These are phyloP conservation scores for Mythimna albipuncta DNA, from an alignment of 2,888 invertebrate species.

Conservation along the genomic window DNA sequence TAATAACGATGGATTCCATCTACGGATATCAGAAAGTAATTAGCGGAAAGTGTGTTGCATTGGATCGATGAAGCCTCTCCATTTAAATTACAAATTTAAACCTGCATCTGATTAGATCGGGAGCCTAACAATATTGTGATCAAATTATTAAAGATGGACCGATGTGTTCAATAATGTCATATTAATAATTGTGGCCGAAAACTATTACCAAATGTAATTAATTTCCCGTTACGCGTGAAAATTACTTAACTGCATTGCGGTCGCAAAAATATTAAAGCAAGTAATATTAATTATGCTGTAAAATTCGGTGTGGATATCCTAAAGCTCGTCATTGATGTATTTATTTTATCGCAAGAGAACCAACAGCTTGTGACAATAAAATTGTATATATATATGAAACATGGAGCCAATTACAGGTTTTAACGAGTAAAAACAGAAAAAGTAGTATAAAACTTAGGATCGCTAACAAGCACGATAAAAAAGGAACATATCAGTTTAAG, in stretches of 20 bases:
- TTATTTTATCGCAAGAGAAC: no score
- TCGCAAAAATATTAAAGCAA: slow-evolving; percentile 15
- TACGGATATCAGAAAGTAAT: neutral
- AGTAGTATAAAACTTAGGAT: no score
- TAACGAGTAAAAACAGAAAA: no score
- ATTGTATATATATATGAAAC: no score
- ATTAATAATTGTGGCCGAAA: slow-evolving; percentile 10
- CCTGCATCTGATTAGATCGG: neutral
- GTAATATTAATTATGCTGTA: neutral
- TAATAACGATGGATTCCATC: neutral
- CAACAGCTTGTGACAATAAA: no score
- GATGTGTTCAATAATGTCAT: neutral
- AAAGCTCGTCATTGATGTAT: neutral
- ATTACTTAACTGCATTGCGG: slow-evolving; percentile 32
- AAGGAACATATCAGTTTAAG: no score
- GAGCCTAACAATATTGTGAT: slow-evolving; percentile 11
- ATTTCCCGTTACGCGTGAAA: slow-evolving; percentile 5
- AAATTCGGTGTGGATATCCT: neutral
- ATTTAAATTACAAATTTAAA: slow-evolving; percentile 3
- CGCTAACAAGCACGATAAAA: no score
- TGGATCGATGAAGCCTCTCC: neutral
- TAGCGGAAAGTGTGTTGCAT: neutral
- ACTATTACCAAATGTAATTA: slow-evolving; percentile 16
- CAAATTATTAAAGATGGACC: neutral
- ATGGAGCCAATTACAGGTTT: no score